Percentiles rank a stretch among this genome's conserved stretches.
phyloP scores from a whole-genome alignment of 2,797 vertebrate genomes.

The Ctenosaura bakeri region DNA sequence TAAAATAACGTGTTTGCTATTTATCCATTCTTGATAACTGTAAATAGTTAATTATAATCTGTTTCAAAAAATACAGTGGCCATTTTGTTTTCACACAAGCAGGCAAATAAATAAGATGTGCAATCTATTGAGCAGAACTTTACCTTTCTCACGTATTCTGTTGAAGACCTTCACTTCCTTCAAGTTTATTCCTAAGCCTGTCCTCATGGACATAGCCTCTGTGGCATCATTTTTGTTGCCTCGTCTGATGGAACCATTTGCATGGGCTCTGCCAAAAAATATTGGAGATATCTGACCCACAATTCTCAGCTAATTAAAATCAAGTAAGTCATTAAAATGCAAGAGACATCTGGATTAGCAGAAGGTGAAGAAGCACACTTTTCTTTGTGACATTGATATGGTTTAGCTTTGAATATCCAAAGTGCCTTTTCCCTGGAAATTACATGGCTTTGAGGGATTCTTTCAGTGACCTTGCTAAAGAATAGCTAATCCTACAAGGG shows the following conservation, averaged over 20 bases:
- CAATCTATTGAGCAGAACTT: conserved; percentile 73
- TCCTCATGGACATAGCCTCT: conserved; percentile 92
- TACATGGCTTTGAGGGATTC: conserved; percentile 67
- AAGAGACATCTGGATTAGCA: conserved; percentile 68
- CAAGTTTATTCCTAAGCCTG: conserved; percentile 95
- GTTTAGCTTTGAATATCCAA: conserved; percentile 73
- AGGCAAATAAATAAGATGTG: neutral
- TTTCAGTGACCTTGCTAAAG: conserved; percentile 78
- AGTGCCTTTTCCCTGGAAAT: conserved; percentile 66
- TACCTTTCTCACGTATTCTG: conserved; percentile 97
- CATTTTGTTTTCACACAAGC: conserved; percentile 11
- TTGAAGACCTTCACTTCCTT: conserved; percentile 98
- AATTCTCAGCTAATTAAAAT: conserved; percentile 80
- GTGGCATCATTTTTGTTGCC: conserved; percentile 92
- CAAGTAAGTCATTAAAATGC: conserved; percentile 75
- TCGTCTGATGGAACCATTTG: conserved; percentile 96
- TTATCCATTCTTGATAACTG: neutral
- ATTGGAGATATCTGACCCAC: conserved; percentile 76
- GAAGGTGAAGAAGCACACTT: conserved; percentile 68
- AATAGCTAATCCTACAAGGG: conserved; percentile 84
- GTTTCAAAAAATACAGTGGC: conserved; percentile 11
- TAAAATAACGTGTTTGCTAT: neutral
- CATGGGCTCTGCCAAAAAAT: conserved; percentile 91
- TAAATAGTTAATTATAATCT: neutral
- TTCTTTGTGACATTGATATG: conserved; percentile 67